A percentile compares a stretch with the other conserved stretches of the same genome.
phyloP scores from a whole-genome alignment of 2,113 vertebrate species.

The Caretta caretta region DNA sequence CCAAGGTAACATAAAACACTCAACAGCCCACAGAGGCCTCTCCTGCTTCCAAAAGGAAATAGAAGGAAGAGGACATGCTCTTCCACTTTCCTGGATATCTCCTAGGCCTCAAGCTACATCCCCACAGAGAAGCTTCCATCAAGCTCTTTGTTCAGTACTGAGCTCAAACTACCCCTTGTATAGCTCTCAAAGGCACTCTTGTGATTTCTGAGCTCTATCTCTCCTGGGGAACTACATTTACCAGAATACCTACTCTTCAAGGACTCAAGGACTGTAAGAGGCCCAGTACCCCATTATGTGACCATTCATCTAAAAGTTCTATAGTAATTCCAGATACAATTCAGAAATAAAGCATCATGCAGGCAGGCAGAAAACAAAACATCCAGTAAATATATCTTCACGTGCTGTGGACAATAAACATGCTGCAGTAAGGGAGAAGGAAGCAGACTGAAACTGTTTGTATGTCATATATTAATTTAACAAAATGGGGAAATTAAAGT shows the following conservation, averaged over 20 bases:
- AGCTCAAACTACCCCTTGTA: neutral
- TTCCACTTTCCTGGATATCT: constrained; percentile 38
- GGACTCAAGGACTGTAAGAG: neutral
- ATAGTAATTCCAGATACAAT: neutral
- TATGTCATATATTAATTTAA: neutral
- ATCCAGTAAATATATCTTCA: neutral
- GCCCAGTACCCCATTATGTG: neutral
- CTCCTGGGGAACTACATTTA: neutral
- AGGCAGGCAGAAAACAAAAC: neutral
- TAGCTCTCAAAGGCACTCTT: too few relatives aligned
- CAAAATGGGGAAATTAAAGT: neutral
- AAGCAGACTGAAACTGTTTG: neutral
- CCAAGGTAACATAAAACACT: constrained; percentile 33
- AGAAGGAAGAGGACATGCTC: constrained; percentile 7
- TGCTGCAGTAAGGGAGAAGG: neutral
- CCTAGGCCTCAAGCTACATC: neutral
- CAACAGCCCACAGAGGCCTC: constrained; percentile 28
- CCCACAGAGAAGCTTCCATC: neutral
- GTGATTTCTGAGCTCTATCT: neutral
- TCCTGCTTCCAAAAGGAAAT: constrained; percentile 35
- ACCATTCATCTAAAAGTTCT: neutral
- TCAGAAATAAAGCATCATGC: neutral
- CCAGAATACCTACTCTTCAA: neutral
- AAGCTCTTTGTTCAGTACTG: neutral
- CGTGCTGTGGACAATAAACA: neutral